Conservation (phyloP, 2,888 invertebrate genomes). For the Cepaea hortensis region DNA sequence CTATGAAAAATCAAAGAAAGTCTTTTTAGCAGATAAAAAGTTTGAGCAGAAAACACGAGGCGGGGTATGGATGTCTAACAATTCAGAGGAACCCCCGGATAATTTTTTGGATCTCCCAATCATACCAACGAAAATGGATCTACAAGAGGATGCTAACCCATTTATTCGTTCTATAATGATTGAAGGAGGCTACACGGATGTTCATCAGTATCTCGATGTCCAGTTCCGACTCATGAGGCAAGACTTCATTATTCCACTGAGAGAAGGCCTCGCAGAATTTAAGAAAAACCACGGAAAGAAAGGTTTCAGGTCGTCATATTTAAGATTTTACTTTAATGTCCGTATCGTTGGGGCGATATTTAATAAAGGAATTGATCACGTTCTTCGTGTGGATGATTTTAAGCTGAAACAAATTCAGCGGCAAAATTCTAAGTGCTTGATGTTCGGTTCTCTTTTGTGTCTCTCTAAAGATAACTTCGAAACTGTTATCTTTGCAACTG, state of each 20-base stretch:
- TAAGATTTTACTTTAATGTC: too few relatives aligned
- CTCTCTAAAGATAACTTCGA: too few relatives aligned
- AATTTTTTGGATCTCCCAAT: too few relatives aligned
- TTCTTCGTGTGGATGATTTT: constrained; percentile 37
- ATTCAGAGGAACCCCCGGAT: not conserved
- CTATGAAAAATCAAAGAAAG: not conserved
- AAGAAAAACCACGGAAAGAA: constrained; percentile 4
- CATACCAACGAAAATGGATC: constrained; percentile 57
- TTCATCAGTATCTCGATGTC: too few relatives aligned
- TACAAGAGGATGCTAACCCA: constrained; percentile 60
- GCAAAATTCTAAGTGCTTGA: constrained; percentile 63
- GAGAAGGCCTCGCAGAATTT: not conserved
- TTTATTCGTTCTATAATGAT: not conserved
- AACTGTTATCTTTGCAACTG: too few relatives aligned
- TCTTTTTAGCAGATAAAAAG: too few relatives aligned
- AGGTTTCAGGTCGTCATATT: too few relatives aligned
- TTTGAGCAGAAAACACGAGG: too few relatives aligned
- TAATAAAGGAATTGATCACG: constrained; percentile 34
- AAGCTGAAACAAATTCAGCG: constrained; percentile 66
- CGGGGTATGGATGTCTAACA: not conserved
- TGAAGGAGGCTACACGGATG: constrained; percentile 24
- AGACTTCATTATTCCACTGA: too few relatives aligned
- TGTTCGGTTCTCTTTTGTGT: constrained; percentile 63
- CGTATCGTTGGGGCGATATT: too few relatives aligned
- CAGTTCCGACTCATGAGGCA: too few relatives aligned